phyloP scores from a whole-genome alignment of 2,888 invertebrate species.

The Drosophila anceps region DNA sequence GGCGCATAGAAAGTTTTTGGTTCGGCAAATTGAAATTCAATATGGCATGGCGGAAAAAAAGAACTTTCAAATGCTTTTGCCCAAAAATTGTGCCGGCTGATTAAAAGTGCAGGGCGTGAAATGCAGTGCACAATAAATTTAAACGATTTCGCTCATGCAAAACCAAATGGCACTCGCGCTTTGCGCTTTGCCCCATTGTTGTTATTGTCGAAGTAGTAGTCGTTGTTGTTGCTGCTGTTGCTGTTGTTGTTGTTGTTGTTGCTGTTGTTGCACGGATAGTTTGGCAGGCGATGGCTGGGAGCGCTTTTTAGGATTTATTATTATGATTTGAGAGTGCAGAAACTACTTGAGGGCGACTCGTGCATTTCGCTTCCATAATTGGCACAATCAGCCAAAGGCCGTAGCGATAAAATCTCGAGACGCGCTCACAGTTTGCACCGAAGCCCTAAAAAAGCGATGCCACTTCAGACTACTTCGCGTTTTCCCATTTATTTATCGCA shows the following conservation, averaged over 20 bases:
- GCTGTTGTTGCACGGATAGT: constrained; percentile 33
- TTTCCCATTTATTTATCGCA: constrained; percentile 47
- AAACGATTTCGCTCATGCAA: constrained; percentile 76
- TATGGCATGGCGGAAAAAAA: constrained; percentile 34
- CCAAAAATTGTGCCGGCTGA: constrained; percentile 67
- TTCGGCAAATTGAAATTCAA: constrained; percentile 48
- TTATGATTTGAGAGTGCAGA: constrained; percentile 81
- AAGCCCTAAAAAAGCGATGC: constrained; percentile 54
- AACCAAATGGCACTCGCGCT: constrained; percentile 71
- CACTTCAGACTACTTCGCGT: constrained; percentile 33
- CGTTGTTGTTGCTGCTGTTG: constrained; percentile 21
- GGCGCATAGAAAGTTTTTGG: constrained; percentile 29
- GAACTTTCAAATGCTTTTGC: constrained; percentile 43
- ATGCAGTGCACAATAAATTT: constrained; percentile 75
- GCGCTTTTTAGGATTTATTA: constrained; percentile 75
- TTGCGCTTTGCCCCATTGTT: constrained; percentile 36
- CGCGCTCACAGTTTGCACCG: constrained; percentile 31
- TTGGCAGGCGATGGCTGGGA: constrained; percentile 51
- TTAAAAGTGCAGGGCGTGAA: constrained; percentile 75
- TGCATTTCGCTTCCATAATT: constrained; percentile 76
- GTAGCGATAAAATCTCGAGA: constrained; percentile 72
- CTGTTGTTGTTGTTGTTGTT: too few relatives aligned
- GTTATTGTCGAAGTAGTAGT: constrained; percentile 17
- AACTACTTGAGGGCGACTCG: constrained; percentile 78
- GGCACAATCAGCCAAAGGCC: constrained; percentile 78